phyloP scores from a whole-genome alignment of 1,140 invertebrate genomes.

The Araneus ventricosus region DNA sequence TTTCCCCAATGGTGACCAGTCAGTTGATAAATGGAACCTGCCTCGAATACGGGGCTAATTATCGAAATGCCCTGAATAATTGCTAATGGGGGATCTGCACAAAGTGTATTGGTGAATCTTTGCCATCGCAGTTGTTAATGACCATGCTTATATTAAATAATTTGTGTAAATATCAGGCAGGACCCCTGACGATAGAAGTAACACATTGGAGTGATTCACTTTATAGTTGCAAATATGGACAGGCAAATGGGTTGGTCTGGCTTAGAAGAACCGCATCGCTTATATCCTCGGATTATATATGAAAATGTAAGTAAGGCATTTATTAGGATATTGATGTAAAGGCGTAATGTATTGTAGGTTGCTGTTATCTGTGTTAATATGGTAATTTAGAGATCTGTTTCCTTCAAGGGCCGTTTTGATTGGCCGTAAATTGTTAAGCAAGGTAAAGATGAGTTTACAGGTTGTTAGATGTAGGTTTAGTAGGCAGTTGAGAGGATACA shows the following conservation, averaged over 20 bases:
- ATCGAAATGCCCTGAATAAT: conserved; percentile 69
- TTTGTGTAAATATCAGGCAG: conserved; percentile 34
- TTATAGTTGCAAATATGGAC: neutral
- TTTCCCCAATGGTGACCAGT: conserved; percentile 58
- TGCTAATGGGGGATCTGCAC: conserved; percentile 60
- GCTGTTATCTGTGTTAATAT: neutral
- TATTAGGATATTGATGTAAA: neutral
- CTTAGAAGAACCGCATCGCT: neutral
- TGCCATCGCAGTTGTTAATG: neutral
- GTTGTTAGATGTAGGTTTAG: too few species aligned
- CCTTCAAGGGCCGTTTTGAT: neutral
- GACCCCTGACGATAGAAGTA: conserved; percentile 1
- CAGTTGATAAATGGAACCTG: conserved; percentile 52
- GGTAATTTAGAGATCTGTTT: too few species aligned
- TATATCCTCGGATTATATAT: neutral
- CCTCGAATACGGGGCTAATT: conserved; percentile 41
- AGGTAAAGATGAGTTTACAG: neutral
- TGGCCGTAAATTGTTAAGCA: neutral
- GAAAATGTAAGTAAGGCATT: neutral
- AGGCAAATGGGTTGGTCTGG: neutral
- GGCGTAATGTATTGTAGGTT: neutral
- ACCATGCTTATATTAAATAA: conserved; percentile 18
- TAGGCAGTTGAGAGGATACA: too few species aligned
- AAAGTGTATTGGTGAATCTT: conserved; percentile 35
- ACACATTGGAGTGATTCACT: neutral